Conservation (phyloP, 2,797 vertebrate genomes). For the Sphaeramia orbicularis region DNA sequence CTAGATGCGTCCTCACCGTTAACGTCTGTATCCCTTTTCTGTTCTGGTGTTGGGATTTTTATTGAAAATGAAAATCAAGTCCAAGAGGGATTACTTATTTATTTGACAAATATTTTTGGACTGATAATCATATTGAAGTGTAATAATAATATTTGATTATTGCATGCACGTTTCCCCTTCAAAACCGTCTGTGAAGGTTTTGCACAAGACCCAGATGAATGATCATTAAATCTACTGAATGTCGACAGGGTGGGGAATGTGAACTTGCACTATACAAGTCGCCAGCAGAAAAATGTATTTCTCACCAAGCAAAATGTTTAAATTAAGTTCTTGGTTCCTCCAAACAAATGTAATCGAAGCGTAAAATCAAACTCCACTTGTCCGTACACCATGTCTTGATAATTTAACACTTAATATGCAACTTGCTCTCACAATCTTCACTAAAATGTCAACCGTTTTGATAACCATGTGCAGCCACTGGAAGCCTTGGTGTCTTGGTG, state of each 20-base stretch:
- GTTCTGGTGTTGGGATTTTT: slow-evolving; percentile 72
- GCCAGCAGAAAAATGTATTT: slow-evolving; percentile 64
- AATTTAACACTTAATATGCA: slow-evolving; percentile 80
- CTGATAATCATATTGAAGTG: slow-evolving; percentile 80
- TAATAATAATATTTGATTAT: slow-evolving; percentile 65
- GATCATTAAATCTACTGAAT: slow-evolving; percentile 73
- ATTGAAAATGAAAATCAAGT: slow-evolving; percentile 78
- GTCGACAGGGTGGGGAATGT: slow-evolving; percentile 63
- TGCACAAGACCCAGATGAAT: slow-evolving; percentile 75
- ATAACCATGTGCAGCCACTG: too few species aligned
- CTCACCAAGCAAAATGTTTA: slow-evolving; percentile 32
- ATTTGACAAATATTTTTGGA: slow-evolving; percentile 82
- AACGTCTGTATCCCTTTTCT: slow-evolving; percentile 66
- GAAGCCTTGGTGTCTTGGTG: too few species aligned
- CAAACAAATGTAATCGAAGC: slow-evolving; percentile 55
- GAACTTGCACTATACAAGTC: slow-evolving; percentile 83
- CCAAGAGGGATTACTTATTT: slow-evolving; percentile 82
- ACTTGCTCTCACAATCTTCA: too few species aligned
- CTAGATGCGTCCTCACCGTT: slow-evolving; percentile 78
- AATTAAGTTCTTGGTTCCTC: slow-evolving; percentile 50
- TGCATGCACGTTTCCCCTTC: slow-evolving; percentile 64
- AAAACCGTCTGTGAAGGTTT: slow-evolving; percentile 73
- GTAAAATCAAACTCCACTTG: slow-evolving; percentile 47
- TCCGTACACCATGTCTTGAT: slow-evolving; percentile 74
- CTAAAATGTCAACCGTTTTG: too few species aligned